These are phyloP conservation scores for Mormyrus iriodes DNA, from an alignment of 2,113 vertebrate species.

Conservation along the genomic window DNA sequence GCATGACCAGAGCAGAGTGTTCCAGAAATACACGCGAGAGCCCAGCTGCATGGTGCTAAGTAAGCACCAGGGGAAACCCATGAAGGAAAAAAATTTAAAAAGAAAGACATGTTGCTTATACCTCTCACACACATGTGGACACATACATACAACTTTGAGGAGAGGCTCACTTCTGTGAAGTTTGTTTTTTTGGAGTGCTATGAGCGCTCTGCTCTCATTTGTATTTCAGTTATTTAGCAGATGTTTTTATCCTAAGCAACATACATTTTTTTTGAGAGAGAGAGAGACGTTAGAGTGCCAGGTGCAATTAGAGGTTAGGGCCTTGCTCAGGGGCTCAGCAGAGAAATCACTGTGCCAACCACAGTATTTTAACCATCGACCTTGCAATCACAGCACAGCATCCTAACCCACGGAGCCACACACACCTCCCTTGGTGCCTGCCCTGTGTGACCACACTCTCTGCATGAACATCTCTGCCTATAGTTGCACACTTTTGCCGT, in stretches of 20 bases:
- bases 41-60: background rate
- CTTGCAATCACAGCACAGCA: background rate
- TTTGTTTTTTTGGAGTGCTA: background rate
- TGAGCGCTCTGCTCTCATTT: background rate
- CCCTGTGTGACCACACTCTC: background rate
- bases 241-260: background rate
- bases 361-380: background rate
- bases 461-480: background rate
- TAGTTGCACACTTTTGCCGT: background rate
- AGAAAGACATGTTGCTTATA: background rate
- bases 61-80: background rate
- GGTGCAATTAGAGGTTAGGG: background rate
- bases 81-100: background rate
- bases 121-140: background rate
- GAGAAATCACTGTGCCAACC: background rate
- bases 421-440: background rate
- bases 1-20: background rate
- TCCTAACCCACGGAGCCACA: too few species aligned
- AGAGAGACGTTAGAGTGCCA: background rate
- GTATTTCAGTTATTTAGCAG: background rate
- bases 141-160: background rate
- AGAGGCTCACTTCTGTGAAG: background rate
- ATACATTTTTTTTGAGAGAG: background rate
- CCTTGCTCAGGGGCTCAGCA: background rate
- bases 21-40: background rate